Evolutionary conservation across 1,140 invertebrate genomes (phyloP), one percentile per base, ranked within the genome.

Genomic region (Bactericera cockerelli): DNA sequence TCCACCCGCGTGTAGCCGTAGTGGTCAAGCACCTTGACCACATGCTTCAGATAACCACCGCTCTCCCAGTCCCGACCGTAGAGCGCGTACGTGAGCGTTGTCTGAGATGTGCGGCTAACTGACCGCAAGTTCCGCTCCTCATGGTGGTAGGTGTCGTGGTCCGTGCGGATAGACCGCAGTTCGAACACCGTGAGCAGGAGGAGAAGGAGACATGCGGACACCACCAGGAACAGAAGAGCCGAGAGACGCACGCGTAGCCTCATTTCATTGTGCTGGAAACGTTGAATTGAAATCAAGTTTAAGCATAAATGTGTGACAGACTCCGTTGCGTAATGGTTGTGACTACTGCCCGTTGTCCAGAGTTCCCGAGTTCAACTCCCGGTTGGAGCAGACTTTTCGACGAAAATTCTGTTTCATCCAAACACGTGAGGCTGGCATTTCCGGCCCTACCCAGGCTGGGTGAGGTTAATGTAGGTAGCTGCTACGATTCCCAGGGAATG

Each of bases 1-100:
- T 56, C 54, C 11, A 75, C 77, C 59, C 80, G 71, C 56, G 78
- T 69, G 67, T 82, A 92, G 0, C 89, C 89, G 8, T 89, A 70
- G 64, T 80, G 72, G 6, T 84, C 72, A 58, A 94, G 74, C 11
- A 90, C 80, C 3, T 77, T 74, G 64, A 82, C 80, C 0, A 93
- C 84, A 70, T 93, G 89, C 63, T 81, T 82, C 25, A 93, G 73
- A 65, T 89, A 78, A 1, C 83, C 79, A 28, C 75, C 75, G 56
- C 83, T 76, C 0, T 79, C 69, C 73, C 13, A 60, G 11, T n/a
- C 60, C 57, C 21, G n/a, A 16, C 33, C 28, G 54, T 16, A 53
- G 26, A 0, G n/a, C 25, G n/a, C 21, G 24, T 19, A 19, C 11
- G 4, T 57, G n/a, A 2, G 28, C 31, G 1, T 13, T 11, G 24